These are phyloP conservation scores for Atopsyche davidsoni DNA, from an alignment of 1,140 invertebrate species.

Conservation along the genomic window DNA sequence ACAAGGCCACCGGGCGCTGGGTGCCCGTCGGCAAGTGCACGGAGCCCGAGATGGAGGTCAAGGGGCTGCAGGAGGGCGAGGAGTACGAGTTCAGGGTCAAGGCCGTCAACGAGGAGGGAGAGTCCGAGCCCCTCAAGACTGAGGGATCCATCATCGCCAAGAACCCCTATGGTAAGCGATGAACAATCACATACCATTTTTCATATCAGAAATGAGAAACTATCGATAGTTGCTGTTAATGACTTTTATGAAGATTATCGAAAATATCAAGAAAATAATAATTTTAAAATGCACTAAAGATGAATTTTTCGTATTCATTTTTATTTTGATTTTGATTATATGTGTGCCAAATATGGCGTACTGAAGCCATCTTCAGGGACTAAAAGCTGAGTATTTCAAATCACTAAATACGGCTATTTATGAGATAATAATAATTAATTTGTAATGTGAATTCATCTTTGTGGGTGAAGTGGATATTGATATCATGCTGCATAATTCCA, in stretches of 20 bases:
- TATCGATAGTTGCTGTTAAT: too few relatives aligned
- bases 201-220: too few relatives aligned
- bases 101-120: conserved; percentile 97
- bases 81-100: conserved; percentile 96
- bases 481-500: conserved; percentile 34
- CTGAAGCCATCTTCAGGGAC: too few relatives aligned
- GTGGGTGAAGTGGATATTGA: too few relatives aligned
- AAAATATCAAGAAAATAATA: background rate
- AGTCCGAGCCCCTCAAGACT: conserved; percentile 90
- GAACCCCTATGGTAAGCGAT: conserved; percentile 88
- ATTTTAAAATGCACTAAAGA: background rate
- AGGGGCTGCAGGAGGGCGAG: conserved; percentile 87
- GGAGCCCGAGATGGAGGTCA: conserved; percentile 85
- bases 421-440: too few relatives aligned
- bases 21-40: conserved; percentile 82
- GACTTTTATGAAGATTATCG: conserved; percentile 13
- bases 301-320: background rate
- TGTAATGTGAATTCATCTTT: too few relatives aligned
- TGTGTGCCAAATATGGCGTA: too few relatives aligned
- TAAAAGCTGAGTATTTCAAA: too few relatives aligned
- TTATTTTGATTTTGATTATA: too few relatives aligned
- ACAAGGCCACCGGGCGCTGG: conserved; percentile 89
- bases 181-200: too few relatives aligned
- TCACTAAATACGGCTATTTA: too few relatives aligned
- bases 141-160: conserved; percentile 81